Percentiles rank a stretch among this genome's conserved stretches.
These are phyloP conservation scores for Drosophila arizonae DNA, from an alignment of 1,140 invertebrate species.

Conservation along the genomic window DNA sequence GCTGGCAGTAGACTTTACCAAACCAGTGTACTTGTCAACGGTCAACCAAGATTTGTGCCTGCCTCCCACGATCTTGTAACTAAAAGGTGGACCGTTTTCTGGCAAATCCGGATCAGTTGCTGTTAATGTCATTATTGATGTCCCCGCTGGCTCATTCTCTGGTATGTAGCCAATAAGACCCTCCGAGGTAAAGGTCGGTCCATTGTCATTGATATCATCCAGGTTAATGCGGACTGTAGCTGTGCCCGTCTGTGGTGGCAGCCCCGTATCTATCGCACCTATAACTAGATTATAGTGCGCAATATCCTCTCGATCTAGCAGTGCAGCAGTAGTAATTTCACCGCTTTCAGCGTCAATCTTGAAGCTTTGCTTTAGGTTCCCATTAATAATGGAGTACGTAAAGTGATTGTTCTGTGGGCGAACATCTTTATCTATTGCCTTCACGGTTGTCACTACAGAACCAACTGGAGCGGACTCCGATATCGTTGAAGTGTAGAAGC, in stretches of 20 bases:
- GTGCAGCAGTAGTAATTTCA: constrained; percentile 89
- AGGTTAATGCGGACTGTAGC: constrained; percentile 88
- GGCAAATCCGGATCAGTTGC: constrained; percentile 95
- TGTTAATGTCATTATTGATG: constrained; percentile 91
- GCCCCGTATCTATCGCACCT: constrained; percentile 94
- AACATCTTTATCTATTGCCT: constrained; percentile 95
- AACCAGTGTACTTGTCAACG: constrained; percentile 89
- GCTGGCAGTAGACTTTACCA: constrained; percentile 89
- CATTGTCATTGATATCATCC: constrained; percentile 96
- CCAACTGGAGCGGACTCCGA: constrained; percentile 90
- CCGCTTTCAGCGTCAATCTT: constrained; percentile 94
- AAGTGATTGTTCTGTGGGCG: constrained; percentile 95
- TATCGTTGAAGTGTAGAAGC: constrained; percentile 89
- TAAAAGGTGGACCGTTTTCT: constrained; percentile 96
- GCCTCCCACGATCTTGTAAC: constrained; percentile 90
- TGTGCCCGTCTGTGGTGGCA: constrained; percentile 94
- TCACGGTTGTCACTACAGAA: constrained; percentile 90
- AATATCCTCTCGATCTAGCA: constrained; percentile 92
- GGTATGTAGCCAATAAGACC: constrained; percentile 89
- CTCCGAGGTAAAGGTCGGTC: constrained; percentile 90
- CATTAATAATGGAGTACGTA: constrained; percentile 93
- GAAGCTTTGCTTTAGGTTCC: constrained; percentile 92
- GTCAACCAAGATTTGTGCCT: constrained; percentile 86
- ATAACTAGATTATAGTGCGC: constrained; percentile 91
- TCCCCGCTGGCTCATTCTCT: constrained; percentile 94